Conservation (phyloP, 2,888 invertebrate genomes). For the Euclidia mi region DNA sequence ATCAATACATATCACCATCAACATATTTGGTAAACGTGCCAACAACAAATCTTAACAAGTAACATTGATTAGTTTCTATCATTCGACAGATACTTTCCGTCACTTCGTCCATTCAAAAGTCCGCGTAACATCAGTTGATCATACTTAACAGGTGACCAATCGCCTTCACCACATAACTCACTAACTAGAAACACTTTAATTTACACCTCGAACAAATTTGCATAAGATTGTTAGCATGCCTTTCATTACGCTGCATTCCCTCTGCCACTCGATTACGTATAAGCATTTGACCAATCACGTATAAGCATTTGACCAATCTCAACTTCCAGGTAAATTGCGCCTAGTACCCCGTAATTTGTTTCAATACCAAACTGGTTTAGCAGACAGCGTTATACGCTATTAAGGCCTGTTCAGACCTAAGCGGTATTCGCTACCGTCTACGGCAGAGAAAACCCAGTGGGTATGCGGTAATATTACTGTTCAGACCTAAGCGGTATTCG, state of each 20-base stretch:
- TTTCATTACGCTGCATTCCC: slow-evolving; percentile 34
- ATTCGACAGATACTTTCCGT: no score
- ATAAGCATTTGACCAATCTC: slow-evolving; percentile 6
- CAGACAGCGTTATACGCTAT: slow-evolving; percentile 1
- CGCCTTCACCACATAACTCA: slow-evolving; percentile 2
- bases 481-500: no score
- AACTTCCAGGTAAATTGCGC: slow-evolving; percentile 12
- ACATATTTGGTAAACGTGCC: no score
- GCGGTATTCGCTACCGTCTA: no score
- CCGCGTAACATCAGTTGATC: neutral
- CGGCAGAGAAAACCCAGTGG: no score
- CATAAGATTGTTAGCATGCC: slow-evolving; percentile 34
- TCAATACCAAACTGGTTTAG: slow-evolving; percentile 12
- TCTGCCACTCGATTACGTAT: slow-evolving; percentile 10
- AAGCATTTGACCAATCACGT: slow-evolving; percentile 12
- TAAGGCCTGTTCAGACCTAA: no score
- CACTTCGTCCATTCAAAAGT: neutral
- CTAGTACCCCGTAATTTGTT: slow-evolving; percentile 2
- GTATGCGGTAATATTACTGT: no score
- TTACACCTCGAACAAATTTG: slow-evolving; percentile 34
- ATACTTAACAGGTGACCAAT: neutral
- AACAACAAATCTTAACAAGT: no score
- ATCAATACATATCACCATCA: no score
- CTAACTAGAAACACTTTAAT: slow-evolving; percentile 15
- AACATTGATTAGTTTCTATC: no score